A percentile compares a stretch with the other conserved stretches of the same genome.
phyloP scores from a whole-genome alignment of 2,797 vertebrate species.

The Falco novaeseelandiae region DNA sequence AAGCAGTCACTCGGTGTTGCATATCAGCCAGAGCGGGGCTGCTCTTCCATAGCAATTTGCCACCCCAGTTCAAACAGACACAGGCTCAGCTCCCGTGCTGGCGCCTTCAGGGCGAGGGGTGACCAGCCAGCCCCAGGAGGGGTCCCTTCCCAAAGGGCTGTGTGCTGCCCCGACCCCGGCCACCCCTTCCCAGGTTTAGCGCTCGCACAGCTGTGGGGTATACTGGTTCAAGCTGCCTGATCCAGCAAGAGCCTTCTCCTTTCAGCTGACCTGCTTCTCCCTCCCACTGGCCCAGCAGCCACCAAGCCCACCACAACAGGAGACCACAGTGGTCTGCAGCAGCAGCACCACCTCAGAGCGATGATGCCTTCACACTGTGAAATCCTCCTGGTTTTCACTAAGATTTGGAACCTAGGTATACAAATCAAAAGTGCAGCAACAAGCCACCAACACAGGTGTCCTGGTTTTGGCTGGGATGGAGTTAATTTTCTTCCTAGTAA shows the following conservation, averaged over 20 bases:
- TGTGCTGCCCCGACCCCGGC: neutral
- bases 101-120: neutral
- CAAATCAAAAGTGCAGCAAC: neutral
- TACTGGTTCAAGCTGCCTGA: neutral
- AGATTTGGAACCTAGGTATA: neutral
- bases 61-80: neutral
- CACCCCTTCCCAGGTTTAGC: neutral
- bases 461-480: too few species aligned
- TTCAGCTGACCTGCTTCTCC: neutral
- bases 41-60: neutral
- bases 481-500: too few species aligned
- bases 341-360: neutral
- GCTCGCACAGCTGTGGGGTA: neutral
- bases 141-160: neutral
- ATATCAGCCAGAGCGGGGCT: neutral
- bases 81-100: neutral
- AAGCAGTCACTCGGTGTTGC: neutral
- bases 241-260: neutral
- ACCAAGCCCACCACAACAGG: neutral
- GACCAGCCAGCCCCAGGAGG: neutral
- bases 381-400: neutral
- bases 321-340: accelerated
- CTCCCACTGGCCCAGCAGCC: neutral
- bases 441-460: neutral
- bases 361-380: neutral